Conservation (phyloP, 2,888 invertebrate genomes). For the Polydrusus pterygomalis region DNA sequence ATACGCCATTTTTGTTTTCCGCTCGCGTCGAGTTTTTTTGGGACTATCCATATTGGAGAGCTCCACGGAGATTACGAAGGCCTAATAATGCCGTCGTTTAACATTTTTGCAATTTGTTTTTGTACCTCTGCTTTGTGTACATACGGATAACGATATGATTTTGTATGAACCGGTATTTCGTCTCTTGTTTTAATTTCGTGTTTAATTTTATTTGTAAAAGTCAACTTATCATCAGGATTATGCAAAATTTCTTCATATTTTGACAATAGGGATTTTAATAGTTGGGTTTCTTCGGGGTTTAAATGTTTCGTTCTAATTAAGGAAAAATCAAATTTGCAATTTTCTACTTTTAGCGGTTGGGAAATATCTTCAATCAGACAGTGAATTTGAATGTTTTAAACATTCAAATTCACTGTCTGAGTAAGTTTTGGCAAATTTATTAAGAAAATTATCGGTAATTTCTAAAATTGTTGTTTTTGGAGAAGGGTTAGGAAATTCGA, state of each 20-base stretch:
- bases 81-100: slow-evolving; percentile 53
- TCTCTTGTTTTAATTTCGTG: slow-evolving; percentile 49
- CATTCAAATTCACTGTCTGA: neutral
- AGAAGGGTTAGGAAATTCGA: neutral
- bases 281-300: neutral
- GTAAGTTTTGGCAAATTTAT: neutral
- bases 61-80: slow-evolving; percentile 56
- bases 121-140: slow-evolving; percentile 59
- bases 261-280: slow-evolving; percentile 6
- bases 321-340: neutral
- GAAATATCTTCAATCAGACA: neutral
- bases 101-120: slow-evolving; percentile 57
- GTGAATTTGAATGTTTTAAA: too few species aligned
- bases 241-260: slow-evolving; percentile 24
- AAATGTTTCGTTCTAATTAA: slow-evolving; percentile 18
- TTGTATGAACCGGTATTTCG: slow-evolving; percentile 51
- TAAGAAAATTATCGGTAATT: neutral
- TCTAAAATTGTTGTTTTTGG: neutral
- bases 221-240: slow-evolving; percentile 18
- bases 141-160: slow-evolving; percentile 59
- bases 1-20: slow-evolving; percentile 57
- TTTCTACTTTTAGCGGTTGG: neutral
- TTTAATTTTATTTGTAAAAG: slow-evolving; percentile 41
- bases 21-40: slow-evolving; percentile 53
- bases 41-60: slow-evolving; percentile 59